Conservation (phyloP, 2,888 invertebrate species). For the Ariolimax columbianus region DNA sequence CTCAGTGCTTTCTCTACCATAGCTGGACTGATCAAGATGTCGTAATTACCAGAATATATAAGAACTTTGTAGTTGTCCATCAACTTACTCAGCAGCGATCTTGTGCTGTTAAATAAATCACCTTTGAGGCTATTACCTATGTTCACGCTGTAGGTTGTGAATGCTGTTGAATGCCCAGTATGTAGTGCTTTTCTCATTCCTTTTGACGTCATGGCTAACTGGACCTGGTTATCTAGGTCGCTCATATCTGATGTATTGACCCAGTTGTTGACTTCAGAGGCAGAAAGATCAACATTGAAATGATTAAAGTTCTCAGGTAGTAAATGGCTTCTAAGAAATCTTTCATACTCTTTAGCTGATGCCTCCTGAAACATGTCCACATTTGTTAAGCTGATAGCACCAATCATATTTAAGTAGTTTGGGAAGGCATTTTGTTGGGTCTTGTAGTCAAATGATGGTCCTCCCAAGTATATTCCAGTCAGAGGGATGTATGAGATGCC, state of each 20-base stretch:
- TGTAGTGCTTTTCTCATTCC: not conserved
- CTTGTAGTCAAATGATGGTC: conserved; percentile 73
- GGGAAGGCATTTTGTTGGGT: not conserved
- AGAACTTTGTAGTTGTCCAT: conserved; percentile 35
- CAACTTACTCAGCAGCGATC: not conserved
- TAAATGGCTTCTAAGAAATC: not conserved
- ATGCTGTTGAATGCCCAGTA: not conserved
- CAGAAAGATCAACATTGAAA: not conserved
- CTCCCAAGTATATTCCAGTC: conserved; percentile 76
- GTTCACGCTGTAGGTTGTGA: not conserved
- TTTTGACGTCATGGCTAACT: not conserved
- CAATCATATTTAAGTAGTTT: not conserved
- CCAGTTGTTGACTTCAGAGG: not conserved
- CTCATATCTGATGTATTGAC: not conserved
- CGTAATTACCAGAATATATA: conserved; percentile 17
- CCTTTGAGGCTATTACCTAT: fast-evolving
- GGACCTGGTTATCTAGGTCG: not conserved
- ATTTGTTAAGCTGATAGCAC: not conserved
- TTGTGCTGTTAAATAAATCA: not conserved
- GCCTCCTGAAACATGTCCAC: not conserved
- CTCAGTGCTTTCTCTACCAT: not conserved
- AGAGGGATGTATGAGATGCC: conserved; percentile 62
- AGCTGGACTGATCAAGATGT: not conserved
- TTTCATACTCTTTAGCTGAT: no score
- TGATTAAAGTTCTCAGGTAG: not conserved